phyloP scores from a whole-genome alignment of 1,140 invertebrate species.

The Macrotrachela quadricornifera region DNA sequence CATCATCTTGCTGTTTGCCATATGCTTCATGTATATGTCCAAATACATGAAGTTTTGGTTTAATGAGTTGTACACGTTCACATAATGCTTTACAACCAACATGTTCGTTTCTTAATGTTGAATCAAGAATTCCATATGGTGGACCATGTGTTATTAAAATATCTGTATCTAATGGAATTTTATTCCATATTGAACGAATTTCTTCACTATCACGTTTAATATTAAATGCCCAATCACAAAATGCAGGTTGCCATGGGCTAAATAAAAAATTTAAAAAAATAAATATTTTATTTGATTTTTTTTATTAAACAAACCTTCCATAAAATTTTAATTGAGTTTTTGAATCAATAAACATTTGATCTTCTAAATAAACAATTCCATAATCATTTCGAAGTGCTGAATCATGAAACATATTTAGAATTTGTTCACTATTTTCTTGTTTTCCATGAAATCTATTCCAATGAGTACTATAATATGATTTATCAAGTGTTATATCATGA shows the following conservation, averaged over 20 bases:
- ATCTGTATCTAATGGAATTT: constrained; percentile 51
- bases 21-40: constrained; percentile 57
- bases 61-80: constrained; percentile 36
- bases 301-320: not conserved
- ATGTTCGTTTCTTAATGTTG: constrained; percentile 46
- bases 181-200: constrained; percentile 44
- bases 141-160: constrained; percentile 45
- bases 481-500: constrained; percentile 42
- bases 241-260: constrained; percentile 48
- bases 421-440: not conserved
- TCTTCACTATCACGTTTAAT: constrained; percentile 18
- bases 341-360: constrained; percentile 18
- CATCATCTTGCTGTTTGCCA: too few relatives aligned
- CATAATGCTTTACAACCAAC: constrained; percentile 63
- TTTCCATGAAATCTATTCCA: not conserved
- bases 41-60: constrained; percentile 64
- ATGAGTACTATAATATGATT: too few relatives aligned
- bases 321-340: not conserved
- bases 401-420: not conserved
- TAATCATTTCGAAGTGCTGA: constrained; percentile 13
- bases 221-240: constrained; percentile 63
- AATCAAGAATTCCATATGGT: constrained; percentile 37
- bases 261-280: constrained; percentile 1
- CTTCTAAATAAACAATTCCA: constrained; percentile 57
- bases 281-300: not conserved